A percentile compares a stretch with the other conserved stretches of the same genome.
phyloP scores from a whole-genome alignment of 2,113 vertebrate genomes.

The Micronycteris hirsuta region DNA sequence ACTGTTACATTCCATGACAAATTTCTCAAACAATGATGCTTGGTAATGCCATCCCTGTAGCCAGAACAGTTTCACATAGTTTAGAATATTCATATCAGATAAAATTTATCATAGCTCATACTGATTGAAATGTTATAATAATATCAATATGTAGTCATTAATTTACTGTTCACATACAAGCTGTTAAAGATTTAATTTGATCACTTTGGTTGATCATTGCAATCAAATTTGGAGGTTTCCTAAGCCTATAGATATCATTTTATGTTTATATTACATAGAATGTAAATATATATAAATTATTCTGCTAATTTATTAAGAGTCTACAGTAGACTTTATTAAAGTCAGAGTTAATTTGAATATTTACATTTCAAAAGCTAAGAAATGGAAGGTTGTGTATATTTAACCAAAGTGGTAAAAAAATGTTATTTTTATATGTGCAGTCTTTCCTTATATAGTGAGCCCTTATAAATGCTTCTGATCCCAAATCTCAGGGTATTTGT shows the following conservation, averaged over 20 bases:
- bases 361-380: neutral
- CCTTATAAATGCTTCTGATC: conserved; percentile 38
- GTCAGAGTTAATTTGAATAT: conserved; percentile 18
- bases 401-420: conserved; percentile 29
- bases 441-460: neutral
- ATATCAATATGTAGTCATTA: neutral
- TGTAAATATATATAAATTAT: neutral
- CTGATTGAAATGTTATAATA: neutral
- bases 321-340: neutral
- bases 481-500: conserved; percentile 65
- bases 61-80: neutral
- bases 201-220: neutral
- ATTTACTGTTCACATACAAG: neutral
- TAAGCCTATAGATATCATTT: neutral
- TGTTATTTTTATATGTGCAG: neutral
- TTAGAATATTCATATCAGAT: neutral
- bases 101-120: neutral
- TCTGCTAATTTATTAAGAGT: neutral
- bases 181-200: neutral
- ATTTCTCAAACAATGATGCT: neutral
- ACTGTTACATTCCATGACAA: neutral
- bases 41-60: neutral
- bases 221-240: neutral
- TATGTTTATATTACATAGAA: neutral
- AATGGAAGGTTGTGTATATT: conserved; percentile 26